Percentiles rank a stretch among this genome's conserved stretches.
Evolutionary conservation across 1,140 invertebrate genomes (phyloP).

Genomic region (Pogonognathellus flavescens): DNA sequence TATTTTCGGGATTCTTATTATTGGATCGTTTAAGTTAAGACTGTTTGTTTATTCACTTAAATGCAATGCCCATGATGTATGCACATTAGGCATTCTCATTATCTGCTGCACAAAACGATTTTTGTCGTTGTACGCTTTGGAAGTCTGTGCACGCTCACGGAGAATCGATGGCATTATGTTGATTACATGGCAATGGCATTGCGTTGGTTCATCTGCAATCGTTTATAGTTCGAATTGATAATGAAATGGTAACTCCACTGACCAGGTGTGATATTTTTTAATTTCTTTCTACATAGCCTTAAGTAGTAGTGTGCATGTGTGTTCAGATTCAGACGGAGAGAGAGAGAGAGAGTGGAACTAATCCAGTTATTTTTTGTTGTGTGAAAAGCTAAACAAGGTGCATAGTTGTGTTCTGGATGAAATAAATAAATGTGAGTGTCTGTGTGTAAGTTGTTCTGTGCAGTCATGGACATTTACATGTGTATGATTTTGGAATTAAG

Average conservation of each 20-base stretch:
- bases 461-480: constrained; percentile 48
- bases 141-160: too few species aligned
- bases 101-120: too few species aligned
- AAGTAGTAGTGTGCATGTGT: constrained; percentile 28
- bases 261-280: constrained; percentile 58
- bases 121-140: too few species aligned
- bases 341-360: constrained; percentile 31
- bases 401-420: constrained; percentile 21
- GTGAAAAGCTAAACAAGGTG: constrained; percentile 36
- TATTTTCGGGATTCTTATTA: too few species aligned
- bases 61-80: too few species aligned
- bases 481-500: constrained; percentile 47
- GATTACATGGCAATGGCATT: too few species aligned
- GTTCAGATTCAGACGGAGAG: not conserved
- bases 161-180: too few species aligned
- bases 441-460: constrained; percentile 11
- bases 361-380: constrained; percentile 47
- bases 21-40: too few species aligned
- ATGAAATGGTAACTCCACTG: constrained; percentile 44
- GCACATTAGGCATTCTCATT: too few species aligned
- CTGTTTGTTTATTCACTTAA: too few species aligned
- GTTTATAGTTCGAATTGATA: not conserved
- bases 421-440: not conserved
- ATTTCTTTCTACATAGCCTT: constrained; percentile 24
- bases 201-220: not conserved